Evolutionary conservation across 2,888 invertebrate species (phyloP), one percentile per base, ranked within the genome.

Genomic region (Drosophila greeni): DNA sequence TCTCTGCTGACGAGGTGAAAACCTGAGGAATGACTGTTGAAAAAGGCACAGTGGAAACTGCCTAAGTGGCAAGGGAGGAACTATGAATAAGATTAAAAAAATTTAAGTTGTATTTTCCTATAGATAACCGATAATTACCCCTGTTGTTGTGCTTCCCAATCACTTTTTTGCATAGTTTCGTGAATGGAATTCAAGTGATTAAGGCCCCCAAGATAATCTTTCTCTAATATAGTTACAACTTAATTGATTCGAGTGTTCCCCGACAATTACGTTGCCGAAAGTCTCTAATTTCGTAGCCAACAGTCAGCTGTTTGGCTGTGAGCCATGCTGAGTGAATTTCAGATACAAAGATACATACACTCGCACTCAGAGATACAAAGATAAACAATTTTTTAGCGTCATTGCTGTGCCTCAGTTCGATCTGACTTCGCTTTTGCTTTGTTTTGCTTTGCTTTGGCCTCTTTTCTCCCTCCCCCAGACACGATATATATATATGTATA

Each of bases 251-350:
- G 5, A 3, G 1, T n/a, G 18, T 16, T 34, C 33, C 5, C 14
- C 18, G 23, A 11, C 54, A 52, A 56, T 56, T 56, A 39, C 49
- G 26, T 12, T 18, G 1, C 5, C 5, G 8, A 20, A 49, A 18
- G 48, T 36, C 49, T 49, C 20, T 55, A 49, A 29, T 29, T 9
- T 9, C 11, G 29, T 9, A 11, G 29, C 26, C 9, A 26, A 31
- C 8, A 52, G 42, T 64, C 52, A 64, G 62, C 62, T 52, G 65
- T 62, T 62, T 43, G 65, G 34, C 62, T 33, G 20, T 20, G 33
- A 24, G 62, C 65, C 42, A 40, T 42, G 65, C 45, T 29, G 37
- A 60, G 45, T 60, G 60, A 37, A 45, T 60, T 60, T 36, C 24
- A 37, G 37, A 43, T 18, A 59, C 43, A 42, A 23, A 42, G n/a